Base-by-base conservation (phyloP, 1,140 invertebrate genomes). In the Holcopasites calliopsidis region DNA sequence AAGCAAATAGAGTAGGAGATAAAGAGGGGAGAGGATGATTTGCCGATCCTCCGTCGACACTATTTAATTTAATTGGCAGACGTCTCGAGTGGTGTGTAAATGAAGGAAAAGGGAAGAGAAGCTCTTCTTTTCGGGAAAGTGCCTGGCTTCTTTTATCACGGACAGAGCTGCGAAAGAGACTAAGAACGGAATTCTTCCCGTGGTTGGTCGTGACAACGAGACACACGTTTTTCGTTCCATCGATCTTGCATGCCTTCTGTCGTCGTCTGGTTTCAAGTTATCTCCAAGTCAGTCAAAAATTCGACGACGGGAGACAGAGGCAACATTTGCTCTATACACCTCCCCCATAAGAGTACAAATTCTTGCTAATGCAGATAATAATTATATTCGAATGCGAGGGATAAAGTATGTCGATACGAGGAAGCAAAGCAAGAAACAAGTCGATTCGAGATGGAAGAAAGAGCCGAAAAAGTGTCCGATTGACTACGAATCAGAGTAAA, bases 291-390 rank as follows among this genome's bases (percentile, higher is more conserved):
- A n/a, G n/a, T n/a, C n/a, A n/a, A n/a, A n/a, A 26, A 52, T 84
- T 77, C 68, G 72, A 7, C 4, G 13, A 21, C 18, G 75, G 58
- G 23, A 77, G 84, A 78, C 80, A 70, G 85, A 79, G 82, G 81
- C 83, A 85, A 86, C 84, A 86, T 86, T 16, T 70, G 87, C 87
- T 90, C 84, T 86, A 88, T 91, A 90, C n/a, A n/a, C 89, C 90
- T 89, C 90, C 89, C 88, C 83, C 78, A 89, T 90, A 88, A 91
- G 86, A 92, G 91, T 92, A 92, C 91, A 92, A 92, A 91, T 91
- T 88, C 90, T 90, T 89, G 3, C 82, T 89, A 89, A 91, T 88
- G n/a, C n/a, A n/a, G 84, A 65, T 65, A 88, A 88, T 88, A 90
- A 83, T 85, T 90, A 89, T 90, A 91, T 89, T 74, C 81, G 84